These are phyloP conservation scores for Pseudomyrmex sp. DNA, from an alignment of 1,140 invertebrate genomes.

Conservation along the genomic window DNA sequence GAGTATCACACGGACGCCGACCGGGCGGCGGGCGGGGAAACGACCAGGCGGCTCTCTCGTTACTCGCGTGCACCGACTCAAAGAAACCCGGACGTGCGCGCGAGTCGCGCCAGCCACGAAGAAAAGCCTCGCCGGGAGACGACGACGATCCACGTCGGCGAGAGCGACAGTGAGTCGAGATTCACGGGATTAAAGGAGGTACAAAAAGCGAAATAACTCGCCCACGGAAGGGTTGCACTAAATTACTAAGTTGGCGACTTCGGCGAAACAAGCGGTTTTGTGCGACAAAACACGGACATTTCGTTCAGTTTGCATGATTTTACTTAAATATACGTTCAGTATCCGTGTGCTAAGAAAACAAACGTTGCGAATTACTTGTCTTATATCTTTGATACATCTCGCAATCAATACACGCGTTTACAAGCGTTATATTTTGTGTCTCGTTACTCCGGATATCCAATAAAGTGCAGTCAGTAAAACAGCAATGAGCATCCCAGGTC, in stretches of 20 bases:
- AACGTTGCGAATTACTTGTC: not conserved
- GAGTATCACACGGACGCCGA: slow-evolving; percentile 45
- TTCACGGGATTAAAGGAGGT: slow-evolving; percentile 59
- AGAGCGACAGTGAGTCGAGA: slow-evolving; percentile 59
- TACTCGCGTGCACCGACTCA: slow-evolving; percentile 38
- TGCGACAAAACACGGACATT: not conserved
- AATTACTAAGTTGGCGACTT: not conserved
- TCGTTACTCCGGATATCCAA: slow-evolving; percentile 15
- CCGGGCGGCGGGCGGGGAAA: not conserved
- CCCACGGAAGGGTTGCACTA: not conserved
- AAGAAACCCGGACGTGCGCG: slow-evolving; percentile 31
- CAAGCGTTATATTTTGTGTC: slow-evolving; percentile 6
- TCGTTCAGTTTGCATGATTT: not conserved
- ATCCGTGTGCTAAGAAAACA: not conserved
- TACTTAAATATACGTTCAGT: too few relatives aligned
- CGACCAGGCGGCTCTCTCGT: slow-evolving; percentile 45
- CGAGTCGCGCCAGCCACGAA: slow-evolving; percentile 28
- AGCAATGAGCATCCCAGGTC: slow-evolving; percentile 30
- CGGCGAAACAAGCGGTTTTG: not conserved
- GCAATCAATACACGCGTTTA: not conserved
- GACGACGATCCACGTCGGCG: slow-evolving; percentile 51
- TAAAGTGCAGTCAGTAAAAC: slow-evolving; percentile 36
- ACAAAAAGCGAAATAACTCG: slow-evolving; percentile 3
- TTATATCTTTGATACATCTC: not conserved
- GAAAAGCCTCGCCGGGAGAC: slow-evolving; percentile 17